Evolutionary conservation across 2,113 vertebrate species (phyloP).

Genomic region (Anthoscopus minutus): DNA sequence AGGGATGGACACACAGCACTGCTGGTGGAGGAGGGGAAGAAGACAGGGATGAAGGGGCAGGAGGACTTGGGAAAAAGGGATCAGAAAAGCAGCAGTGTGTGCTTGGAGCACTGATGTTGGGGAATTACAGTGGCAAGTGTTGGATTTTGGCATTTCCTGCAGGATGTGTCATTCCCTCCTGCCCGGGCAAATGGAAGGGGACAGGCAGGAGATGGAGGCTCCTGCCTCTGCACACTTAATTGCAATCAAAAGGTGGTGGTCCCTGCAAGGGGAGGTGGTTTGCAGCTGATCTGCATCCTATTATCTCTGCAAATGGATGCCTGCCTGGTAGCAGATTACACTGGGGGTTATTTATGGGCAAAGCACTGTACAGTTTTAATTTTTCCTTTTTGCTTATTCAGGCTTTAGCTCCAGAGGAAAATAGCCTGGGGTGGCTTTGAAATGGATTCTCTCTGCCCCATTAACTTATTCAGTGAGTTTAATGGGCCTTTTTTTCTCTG

Average conservation of each 20-base stretch:
- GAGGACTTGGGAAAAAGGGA: background rate
- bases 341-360: constrained; percentile 69
- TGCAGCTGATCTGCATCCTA: constrained; percentile 22
- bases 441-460: constrained; percentile 82
- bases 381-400: constrained; percentile 79
- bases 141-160: background rate
- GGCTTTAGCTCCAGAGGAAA: constrained; percentile 76
- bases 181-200: background rate
- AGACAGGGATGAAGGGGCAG: background rate
- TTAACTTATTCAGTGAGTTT: constrained; percentile 82
- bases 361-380: constrained; percentile 67
- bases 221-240: background rate
- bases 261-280: constrained; percentile 1
- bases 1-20: background rate
- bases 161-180: background rate
- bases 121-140: background rate
- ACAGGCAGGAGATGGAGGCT: background rate
- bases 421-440: constrained; percentile 74
- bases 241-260: background rate
- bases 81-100: background rate
- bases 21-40: background rate
- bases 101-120: background rate
- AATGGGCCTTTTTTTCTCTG: constrained; percentile 73
- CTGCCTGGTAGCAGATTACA: constrained; percentile 39
- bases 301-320: constrained; percentile 44